phyloP scores from a whole-genome alignment of 92 coral and sea anemone species.

The Porites divaricata region DNA sequence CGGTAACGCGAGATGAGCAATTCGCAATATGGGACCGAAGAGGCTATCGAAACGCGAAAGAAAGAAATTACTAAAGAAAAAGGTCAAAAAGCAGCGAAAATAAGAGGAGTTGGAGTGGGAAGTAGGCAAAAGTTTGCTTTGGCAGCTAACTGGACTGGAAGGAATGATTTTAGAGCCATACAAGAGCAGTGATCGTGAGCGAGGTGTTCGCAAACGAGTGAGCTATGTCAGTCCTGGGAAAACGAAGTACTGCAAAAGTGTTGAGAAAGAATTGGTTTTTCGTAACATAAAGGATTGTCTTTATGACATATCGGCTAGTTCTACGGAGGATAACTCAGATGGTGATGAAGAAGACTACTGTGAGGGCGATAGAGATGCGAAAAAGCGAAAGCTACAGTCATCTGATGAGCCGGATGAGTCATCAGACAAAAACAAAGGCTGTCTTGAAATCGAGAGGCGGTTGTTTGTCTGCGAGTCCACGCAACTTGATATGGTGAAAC shows the following conservation, averaged over 20 bases:
- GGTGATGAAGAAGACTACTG: background rate
- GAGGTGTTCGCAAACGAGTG: slow-evolving; percentile 5
- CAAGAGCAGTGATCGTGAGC: slow-evolving; percentile 2
- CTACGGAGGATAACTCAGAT: slow-evolving; percentile 5
- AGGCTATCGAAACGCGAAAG: slow-evolving; percentile 11
- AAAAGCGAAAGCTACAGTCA: background rate
- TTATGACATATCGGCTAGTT: background rate
- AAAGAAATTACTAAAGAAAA: background rate
- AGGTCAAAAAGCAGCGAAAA: background rate
- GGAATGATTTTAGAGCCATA: too few species aligned
- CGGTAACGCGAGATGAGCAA: slow-evolving; percentile 12
- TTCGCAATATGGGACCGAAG: background rate
- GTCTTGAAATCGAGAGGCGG: background rate
- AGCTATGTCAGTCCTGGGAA: background rate
- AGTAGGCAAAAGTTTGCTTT: background rate
- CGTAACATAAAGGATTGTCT: background rate
- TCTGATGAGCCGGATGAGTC: background rate
- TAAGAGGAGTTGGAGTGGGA: too few species aligned
- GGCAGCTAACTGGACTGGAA: background rate
- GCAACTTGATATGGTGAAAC: too few species aligned
- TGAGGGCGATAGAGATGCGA: background rate
- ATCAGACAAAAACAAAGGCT: too few species aligned
- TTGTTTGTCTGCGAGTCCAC: background rate
- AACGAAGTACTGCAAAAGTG: background rate
- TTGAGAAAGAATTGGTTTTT: slow-evolving; percentile 3